Evolutionary conservation across 2,113 vertebrate genomes (phyloP).

Genomic region (Rhagologus leucostigma): DNA sequence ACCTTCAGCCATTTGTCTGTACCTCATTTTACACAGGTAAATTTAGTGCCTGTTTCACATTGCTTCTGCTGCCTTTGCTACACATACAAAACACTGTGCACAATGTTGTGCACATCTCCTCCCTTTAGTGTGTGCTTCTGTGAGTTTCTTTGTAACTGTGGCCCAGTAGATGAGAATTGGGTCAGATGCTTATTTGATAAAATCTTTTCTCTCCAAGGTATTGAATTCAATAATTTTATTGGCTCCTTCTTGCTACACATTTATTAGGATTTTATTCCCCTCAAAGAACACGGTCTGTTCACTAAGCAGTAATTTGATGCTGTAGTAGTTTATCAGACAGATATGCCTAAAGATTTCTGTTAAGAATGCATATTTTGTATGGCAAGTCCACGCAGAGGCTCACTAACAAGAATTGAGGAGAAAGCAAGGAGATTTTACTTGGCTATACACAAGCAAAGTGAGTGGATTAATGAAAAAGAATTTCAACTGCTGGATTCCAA

Average conservation of each 20-base stretch:
- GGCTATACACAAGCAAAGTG: neutral
- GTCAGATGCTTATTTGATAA: neutral
- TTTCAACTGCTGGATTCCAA: neutral
- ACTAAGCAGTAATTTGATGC: neutral
- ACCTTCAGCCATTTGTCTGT: neutral
- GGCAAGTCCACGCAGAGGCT: neutral
- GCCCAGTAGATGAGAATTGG: neutral
- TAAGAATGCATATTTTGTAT: neutral
- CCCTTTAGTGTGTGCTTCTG: neutral
- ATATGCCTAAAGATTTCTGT: neutral
- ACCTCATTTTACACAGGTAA: neutral
- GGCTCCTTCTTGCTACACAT: neutral
- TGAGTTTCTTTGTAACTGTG: neutral
- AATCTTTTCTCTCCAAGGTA: neutral
- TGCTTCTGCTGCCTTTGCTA: neutral
- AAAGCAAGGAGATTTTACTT: neutral
- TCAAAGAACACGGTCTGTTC: neutral
- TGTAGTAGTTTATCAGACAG: neutral
- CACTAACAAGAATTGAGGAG: accelerated
- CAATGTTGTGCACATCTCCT: neutral
- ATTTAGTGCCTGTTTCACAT: neutral
- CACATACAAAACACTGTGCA: neutral
- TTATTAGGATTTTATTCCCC: neutral
- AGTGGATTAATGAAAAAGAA: neutral
- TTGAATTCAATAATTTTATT: constrained; percentile 9